Evolutionary conservation across 2,797 vertebrate species (phyloP), one percentile per base, ranked within the genome.

Genomic region (Sebastes trivittatus): DNA sequence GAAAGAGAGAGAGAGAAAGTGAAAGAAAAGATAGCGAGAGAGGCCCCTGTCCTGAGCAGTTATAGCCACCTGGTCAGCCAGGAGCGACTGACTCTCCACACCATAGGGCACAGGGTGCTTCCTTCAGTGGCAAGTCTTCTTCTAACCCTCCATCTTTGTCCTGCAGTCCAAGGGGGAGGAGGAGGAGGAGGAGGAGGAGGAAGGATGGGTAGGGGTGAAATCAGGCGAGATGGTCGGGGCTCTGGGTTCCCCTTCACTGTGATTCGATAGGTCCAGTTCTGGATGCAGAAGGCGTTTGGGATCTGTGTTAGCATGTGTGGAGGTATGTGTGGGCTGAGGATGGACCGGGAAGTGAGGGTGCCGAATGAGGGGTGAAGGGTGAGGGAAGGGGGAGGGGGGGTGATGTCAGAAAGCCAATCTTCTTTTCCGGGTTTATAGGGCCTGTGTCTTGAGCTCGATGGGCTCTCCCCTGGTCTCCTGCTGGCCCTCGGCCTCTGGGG

Each of bases 381-480:
- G 74, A 64, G 87, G 84, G 58, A 75, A 60, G 77, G 23, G 23
- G 23, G 23, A 23, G 23, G 23, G 23, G 64, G 38, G 81, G 84
- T 60, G 38, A 6, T 42, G 3, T 91, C 74, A 92, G 86, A 87
- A 89, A 80, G 89, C 84, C 78, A 78, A 84, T 87, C 87, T 90
- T 91, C 86, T 70, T 83, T 87, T 78, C 81, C 70, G 72, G 85
- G 84, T 90, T 96, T 96, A 96, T 95, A 96, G 94, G 88, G 97
- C 97, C 94, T 98, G 97, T 74, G 97, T 98, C 95, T 97, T 98
- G 87, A 98, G 95, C 95, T 98, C 98, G 71, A 97, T 96, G 78
- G 97, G 96, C 63, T 97, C 97, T 30, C 95, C 96, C 72, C 97
- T 94, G 85, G 93, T 93, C 78, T 97, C 97, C 89, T 95, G 95